Evolutionary conservation across 2,797 vertebrate species (phyloP).

Genomic region (Lepus oiostolus): DNA sequence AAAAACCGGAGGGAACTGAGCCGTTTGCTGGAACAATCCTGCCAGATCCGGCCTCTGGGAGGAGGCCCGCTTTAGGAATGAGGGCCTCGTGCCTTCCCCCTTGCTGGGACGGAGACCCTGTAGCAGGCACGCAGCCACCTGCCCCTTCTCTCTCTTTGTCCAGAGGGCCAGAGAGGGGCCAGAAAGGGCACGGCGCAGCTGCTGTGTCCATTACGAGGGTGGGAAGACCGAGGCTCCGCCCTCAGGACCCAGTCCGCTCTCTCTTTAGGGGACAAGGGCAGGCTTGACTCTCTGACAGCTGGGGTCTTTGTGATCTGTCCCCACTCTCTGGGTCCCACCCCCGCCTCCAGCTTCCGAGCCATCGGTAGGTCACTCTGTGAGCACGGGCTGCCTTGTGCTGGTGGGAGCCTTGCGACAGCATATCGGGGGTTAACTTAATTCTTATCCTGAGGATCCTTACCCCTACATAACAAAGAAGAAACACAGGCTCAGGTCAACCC

Average conservation of each 20-base stretch:
- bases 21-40: constrained; percentile 3
- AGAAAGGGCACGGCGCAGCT: background rate
- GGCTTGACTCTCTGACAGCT: background rate
- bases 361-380: rapidly evolving
- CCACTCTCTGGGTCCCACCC: too few species aligned
- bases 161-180: background rate
- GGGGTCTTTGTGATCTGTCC: too few species aligned
- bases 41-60: background rate
- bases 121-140: background rate
- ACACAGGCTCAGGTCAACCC: background rate
- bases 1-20: background rate
- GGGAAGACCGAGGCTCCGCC: background rate
- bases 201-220: background rate
- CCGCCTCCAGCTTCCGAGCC: too few species aligned
- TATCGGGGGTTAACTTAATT: background rate
- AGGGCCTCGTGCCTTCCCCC: rapidly evolving
- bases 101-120: background rate
- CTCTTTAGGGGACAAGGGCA: background rate
- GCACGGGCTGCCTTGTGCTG: background rate
- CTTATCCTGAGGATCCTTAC: background rate
- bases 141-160: background rate
- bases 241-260: background rate
- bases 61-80: background rate
- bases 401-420: too few species aligned
- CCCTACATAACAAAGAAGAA: background rate